A percentile compares a stretch with the other conserved stretches of the same genome.
These are phyloP conservation scores for Eira barbara DNA, from an alignment of 2,113 vertebrate genomes.

Conservation along the genomic window DNA sequence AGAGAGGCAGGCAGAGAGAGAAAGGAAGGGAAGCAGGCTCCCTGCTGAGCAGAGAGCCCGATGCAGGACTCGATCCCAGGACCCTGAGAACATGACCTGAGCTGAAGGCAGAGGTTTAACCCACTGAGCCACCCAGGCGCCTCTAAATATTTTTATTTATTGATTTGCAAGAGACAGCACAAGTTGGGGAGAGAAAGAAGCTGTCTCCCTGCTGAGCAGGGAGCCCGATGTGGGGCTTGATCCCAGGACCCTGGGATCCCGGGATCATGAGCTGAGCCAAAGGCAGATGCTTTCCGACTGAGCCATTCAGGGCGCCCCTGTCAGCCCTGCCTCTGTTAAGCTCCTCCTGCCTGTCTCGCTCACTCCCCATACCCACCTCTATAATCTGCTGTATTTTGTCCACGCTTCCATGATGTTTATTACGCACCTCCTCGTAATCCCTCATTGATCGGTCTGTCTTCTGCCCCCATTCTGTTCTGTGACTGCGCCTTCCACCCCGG, in stretches of 20 bases:
- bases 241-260: background rate
- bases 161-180: background rate
- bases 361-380: background rate
- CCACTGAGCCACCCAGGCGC: no score
- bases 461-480: background rate
- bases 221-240: accelerated
- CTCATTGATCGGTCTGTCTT: background rate
- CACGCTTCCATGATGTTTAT: background rate
- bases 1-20: no score
- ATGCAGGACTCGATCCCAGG: no score
- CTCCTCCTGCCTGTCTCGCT: background rate
- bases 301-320: background rate
- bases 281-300: background rate
- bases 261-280: background rate
- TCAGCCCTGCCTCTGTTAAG: background rate
- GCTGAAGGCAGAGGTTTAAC: no score
- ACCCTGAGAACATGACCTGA: no score
- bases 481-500: background rate
- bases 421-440: background rate
- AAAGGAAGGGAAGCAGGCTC: no score
- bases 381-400: background rate
- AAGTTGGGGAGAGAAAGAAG: background rate
- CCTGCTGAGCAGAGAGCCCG: no score
- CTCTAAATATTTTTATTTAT: background rate
- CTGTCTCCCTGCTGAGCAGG: background rate